phyloP scores from a whole-genome alignment of 2,888 invertebrate genomes.

The Xanthorhoe spadicearia region DNA sequence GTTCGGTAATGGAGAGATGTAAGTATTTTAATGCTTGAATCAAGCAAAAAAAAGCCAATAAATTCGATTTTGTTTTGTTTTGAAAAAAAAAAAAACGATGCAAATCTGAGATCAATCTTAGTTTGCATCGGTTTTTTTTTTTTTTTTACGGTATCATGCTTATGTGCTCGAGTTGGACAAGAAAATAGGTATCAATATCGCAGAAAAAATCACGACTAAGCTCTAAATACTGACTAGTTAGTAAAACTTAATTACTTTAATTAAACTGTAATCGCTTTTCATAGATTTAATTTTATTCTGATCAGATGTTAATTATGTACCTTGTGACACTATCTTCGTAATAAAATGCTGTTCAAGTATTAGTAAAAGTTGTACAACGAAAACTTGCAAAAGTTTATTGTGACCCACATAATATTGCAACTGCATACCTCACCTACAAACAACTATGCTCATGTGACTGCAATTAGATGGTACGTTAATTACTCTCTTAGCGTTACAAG shows the following conservation, averaged over 20 bases:
- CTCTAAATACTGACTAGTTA: too few relatives aligned
- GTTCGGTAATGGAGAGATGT: conserved; percentile 3
- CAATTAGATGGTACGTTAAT: conserved; percentile 33
- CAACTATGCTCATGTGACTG: conserved; percentile 19
- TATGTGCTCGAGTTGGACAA: too few relatives aligned
- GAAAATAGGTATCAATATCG: too few relatives aligned
- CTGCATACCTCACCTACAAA: conserved; percentile 26
- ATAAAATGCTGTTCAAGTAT: neutral
- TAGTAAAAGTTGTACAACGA: neutral
- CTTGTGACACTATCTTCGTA: neutral
- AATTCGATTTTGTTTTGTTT: neutral
- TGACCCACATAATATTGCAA: conserved; percentile 21
- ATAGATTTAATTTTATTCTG: neutral
- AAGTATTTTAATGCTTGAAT: neutral
- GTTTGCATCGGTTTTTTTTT: too few relatives aligned
- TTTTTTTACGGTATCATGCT: too few relatives aligned
- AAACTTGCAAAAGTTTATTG: neutral
- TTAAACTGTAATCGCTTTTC: neutral
- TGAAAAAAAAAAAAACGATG: too few relatives aligned
- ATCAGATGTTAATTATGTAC: neutral
- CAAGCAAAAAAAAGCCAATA: neutral
- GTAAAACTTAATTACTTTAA: too few relatives aligned
- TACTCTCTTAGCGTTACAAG: conserved; percentile 41
- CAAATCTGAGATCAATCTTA: too few relatives aligned
- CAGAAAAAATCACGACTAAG: too few relatives aligned